Evolutionary conservation across 2,797 vertebrate species (phyloP).

Genomic region (Prunella strophiata): DNA sequence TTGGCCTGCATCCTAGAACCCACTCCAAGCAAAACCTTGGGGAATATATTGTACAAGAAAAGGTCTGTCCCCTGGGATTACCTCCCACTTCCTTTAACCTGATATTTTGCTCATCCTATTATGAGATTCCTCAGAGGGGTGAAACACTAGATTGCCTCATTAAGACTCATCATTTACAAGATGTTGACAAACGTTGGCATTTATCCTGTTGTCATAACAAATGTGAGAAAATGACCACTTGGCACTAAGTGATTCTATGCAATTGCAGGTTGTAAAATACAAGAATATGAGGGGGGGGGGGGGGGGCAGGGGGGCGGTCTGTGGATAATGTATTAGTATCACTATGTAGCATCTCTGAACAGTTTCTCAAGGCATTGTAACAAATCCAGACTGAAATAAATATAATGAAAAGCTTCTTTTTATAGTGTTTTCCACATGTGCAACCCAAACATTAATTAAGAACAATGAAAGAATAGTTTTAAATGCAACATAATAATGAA

Average conservation of each 20-base stretch:
- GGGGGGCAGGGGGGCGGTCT: not conserved
- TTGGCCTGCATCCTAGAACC: constrained; percentile 78
- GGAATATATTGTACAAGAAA: constrained; percentile 73
- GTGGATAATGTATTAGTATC: constrained; percentile 16
- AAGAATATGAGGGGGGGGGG: not conserved
- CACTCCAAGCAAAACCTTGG: constrained; percentile 76
- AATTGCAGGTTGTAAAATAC: constrained; percentile 51
- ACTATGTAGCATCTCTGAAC: constrained; percentile 1
- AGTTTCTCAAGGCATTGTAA: constrained; percentile 9
- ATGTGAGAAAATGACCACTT: constrained; percentile 83
- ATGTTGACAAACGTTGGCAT: constrained; percentile 83
- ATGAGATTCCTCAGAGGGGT: constrained; percentile 77
- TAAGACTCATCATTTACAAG: constrained; percentile 84
- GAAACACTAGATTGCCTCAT: constrained; percentile 81
- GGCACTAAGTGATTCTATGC: constrained; percentile 72
- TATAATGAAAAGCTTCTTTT: constrained; percentile 28
- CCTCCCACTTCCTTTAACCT: constrained; percentile 76
- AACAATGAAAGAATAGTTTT: not conserved
- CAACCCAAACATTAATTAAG: constrained; percentile 29
- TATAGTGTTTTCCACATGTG: not conserved
- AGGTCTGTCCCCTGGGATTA: constrained; percentile 69
- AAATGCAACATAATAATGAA: not conserved
- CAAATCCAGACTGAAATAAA: constrained; percentile 20
- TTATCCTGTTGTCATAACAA: constrained; percentile 83
- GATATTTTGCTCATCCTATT: constrained; percentile 81